These are phyloP conservation scores for Campaea margaritaria DNA, from an alignment of 2,888 invertebrate genomes.

Conservation along the genomic window DNA sequence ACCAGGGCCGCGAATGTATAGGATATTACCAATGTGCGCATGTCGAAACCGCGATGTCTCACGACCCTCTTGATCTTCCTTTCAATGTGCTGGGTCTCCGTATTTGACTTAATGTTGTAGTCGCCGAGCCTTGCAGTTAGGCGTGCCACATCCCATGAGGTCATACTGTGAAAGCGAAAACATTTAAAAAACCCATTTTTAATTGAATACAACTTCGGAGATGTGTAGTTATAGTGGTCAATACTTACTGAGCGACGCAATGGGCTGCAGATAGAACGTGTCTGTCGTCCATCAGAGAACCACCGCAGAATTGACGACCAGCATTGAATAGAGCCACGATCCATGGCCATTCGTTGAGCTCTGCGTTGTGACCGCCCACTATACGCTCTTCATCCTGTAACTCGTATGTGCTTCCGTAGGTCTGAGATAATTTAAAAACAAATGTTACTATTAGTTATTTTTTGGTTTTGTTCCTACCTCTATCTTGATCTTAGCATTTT, in stretches of 20 bases:
- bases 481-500: no score
- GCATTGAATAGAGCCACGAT: constrained; percentile 93
- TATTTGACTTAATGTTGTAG: constrained; percentile 91
- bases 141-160: constrained; percentile 94
- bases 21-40: constrained; percentile 88
- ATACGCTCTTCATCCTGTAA: constrained; percentile 90
- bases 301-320: constrained; percentile 95
- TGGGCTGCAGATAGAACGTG: constrained; percentile 95
- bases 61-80: constrained; percentile 93
- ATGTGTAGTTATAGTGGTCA: not conserved
- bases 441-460: constrained; percentile 2
- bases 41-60: constrained; percentile 93
- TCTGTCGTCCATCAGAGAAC: constrained; percentile 91
- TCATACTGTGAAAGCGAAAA: constrained; percentile 87
- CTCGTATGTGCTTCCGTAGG: constrained; percentile 64
- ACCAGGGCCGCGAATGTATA: not conserved
- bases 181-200: constrained; percentile 9
- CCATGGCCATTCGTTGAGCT: constrained; percentile 94
- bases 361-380: constrained; percentile 93
- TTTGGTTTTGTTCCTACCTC: not conserved
- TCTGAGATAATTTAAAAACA: constrained; percentile 46
- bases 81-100: constrained; percentile 91
- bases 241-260: constrained; percentile 93
- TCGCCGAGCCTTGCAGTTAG: constrained; percentile 93
- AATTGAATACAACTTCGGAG: not conserved